Percentiles rank a stretch among this genome's conserved stretches.
These are phyloP conservation scores for Lycocerus yunnanus DNA, from an alignment of 2,888 invertebrate species.

Conservation along the genomic window DNA sequence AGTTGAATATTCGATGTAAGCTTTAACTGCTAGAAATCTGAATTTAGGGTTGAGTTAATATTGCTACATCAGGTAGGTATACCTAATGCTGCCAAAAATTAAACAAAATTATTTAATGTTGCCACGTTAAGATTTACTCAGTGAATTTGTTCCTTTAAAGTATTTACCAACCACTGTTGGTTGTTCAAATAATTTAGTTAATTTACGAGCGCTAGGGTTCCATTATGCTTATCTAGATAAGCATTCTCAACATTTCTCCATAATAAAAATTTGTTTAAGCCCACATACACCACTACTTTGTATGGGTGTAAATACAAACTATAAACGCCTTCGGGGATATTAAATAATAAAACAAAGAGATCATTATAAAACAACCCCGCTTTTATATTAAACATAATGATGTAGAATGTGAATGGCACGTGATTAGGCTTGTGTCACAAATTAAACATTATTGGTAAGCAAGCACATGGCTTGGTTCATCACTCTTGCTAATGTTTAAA, in stretches of 20 bases:
- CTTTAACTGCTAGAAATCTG: not conserved
- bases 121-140: not conserved
- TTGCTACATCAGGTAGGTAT: too few species aligned
- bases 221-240: not conserved
- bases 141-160: not conserved
- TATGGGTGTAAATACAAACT: not conserved
- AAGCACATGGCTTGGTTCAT: constrained; percentile 43
- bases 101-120: not conserved
- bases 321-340: not conserved
- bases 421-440: constrained; percentile 39
- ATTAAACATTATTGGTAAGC: constrained; percentile 39
- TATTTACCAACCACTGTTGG: not conserved
- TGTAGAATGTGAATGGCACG: constrained; percentile 37
- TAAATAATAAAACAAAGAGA: constrained; percentile 14
- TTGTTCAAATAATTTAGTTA: not conserved
- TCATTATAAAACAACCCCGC: constrained; percentile 25
- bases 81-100: not conserved
- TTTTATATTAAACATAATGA: constrained; percentile 37
- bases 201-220: not conserved
- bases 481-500: constrained; percentile 42
- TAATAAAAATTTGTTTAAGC: not conserved
- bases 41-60: not conserved
- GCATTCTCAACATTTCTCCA: not conserved
- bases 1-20: not conserved
- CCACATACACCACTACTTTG: not conserved